Percentiles rank a stretch among this genome's conserved stretches.
These are phyloP conservation scores for Dufourea novaeangliae DNA, from an alignment of 1,140 invertebrate genomes.

Conservation along the genomic window DNA sequence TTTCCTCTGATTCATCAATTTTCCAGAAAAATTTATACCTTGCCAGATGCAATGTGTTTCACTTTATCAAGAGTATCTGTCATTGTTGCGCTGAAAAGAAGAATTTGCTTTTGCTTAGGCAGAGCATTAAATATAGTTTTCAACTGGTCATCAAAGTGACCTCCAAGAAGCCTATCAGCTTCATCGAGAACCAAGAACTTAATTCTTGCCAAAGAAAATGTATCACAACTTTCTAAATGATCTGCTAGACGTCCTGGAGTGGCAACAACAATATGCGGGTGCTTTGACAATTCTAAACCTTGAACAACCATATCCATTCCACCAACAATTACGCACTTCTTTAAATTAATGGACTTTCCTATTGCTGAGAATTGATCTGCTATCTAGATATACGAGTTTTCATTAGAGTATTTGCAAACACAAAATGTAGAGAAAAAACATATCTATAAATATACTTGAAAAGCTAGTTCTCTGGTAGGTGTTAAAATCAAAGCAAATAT, in stretches of 20 bases:
- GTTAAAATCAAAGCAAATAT: conserved; percentile 97
- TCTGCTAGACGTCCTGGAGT: conserved; percentile 95
- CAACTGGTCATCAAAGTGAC: conserved; percentile 90
- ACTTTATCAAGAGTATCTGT: conserved; percentile 91
- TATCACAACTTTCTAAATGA: conserved; percentile 92
- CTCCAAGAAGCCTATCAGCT: conserved; percentile 93
- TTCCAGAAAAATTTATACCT: conserved; percentile 72
- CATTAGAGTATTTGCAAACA: neutral
- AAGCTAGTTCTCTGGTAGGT: conserved; percentile 97
- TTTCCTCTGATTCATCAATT: neutral
- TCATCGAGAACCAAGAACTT: conserved; percentile 96
- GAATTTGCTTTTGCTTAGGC: conserved; percentile 90
- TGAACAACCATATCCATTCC: conserved; percentile 97
- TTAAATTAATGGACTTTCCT: conserved; percentile 92
- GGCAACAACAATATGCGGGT: conserved; percentile 96
- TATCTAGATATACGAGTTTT: conserved; percentile 83
- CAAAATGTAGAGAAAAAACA: neutral
- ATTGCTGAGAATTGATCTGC: conserved; percentile 95
- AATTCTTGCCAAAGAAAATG: conserved; percentile 90
- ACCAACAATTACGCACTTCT: conserved; percentile 92
- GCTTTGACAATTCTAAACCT: conserved; percentile 91
- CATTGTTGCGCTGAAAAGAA: conserved; percentile 98
- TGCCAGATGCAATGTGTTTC: conserved; percentile 84
- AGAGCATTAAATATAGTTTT: conserved; percentile 91
- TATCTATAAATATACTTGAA: conserved; percentile 83